Evolutionary conservation across 2,888 invertebrate species (phyloP), one percentile per base, ranked within the genome.

Genomic region (Phyto melanocephala): DNA sequence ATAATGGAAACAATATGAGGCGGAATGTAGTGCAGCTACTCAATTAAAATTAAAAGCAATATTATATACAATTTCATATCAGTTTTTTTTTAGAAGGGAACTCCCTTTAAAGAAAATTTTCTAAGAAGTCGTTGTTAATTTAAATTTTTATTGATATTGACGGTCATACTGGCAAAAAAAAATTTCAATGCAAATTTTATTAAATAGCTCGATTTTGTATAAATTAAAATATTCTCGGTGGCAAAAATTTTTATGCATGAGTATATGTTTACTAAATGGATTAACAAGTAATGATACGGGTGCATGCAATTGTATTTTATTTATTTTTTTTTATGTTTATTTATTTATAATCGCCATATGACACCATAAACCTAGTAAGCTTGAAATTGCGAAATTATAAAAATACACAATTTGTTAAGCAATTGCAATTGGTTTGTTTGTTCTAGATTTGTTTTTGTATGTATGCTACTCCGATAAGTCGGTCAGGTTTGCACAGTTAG

Each of bases 21-120:
- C 33, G 17, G 52, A 74, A 60, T 74, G 79, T 45, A 62, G 50
- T 45, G 62, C 77, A 70, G 22, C 77, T 77, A 62, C 70, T 77
- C 60, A 71, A 71, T 71, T 67, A 77, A 77, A 65, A 82, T 54
- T 60, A 70, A 67, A 68, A 70, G 75, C 70, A 50, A 62, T 42
- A 35, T 11, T 45, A 60, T 60, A 28, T 37, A 54, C 28, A 42
- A 63, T 50, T 74, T 54, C 20, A 42, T 54, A n/a, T 28, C 6
- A 28, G 6, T 33, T 22, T 47, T 54, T 52, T 24, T 24, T 74
- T 6, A 28, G 13, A 56, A 47, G 47, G 56, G 65, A 58, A 67
- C 45, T 58, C 56, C 63, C 60, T 47, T 58, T 47, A 17, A 40
- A 37, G 47, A 56, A 56, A 56, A 5, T 65, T 75, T 56, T 17